Conservation (phyloP, 2,888 invertebrate species). For the Drosophila percnosoma region DNA sequence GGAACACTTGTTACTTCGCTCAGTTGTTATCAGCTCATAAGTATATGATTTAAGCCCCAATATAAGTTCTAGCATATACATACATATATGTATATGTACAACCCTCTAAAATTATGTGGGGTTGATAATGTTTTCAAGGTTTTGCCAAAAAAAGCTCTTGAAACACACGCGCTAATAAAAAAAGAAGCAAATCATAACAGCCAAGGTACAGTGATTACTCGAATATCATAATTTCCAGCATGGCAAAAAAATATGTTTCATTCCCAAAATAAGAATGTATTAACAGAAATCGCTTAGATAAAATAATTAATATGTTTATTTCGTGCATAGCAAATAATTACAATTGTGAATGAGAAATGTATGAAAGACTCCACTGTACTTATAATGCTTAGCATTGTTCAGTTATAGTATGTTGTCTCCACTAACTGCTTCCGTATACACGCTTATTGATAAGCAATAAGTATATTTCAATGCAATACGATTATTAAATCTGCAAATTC, state of each 20-base stretch:
- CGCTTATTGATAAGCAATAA: conserved; percentile 13
- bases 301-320: background rate
- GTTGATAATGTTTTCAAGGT: conserved; percentile 36
- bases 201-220: background rate
- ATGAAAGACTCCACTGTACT: conserved; percentile 1
- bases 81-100: background rate
- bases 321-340: background rate
- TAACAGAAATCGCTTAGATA: background rate
- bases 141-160: conserved; percentile 25
- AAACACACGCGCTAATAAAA: conserved; percentile 21
- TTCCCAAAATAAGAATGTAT: background rate
- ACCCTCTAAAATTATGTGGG: background rate
- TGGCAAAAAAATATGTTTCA: background rate
- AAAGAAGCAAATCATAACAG: conserved; percentile 20
- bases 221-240: too few species aligned
- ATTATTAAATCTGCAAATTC: conserved; percentile 28
- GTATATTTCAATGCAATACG: conserved; percentile 19
- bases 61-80: conserved; percentile 14
- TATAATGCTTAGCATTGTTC: background rate
- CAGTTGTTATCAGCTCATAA: conserved; percentile 9
- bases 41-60: conserved; percentile 10
- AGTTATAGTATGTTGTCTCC: conserved; percentile 1
- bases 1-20: conserved; percentile 5
- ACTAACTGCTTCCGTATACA: conserved; percentile 29
- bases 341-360: background rate